Evolutionary conservation across 1,140 invertebrate species (phyloP).

Genomic region (Hydropsyche tenuis): DNA sequence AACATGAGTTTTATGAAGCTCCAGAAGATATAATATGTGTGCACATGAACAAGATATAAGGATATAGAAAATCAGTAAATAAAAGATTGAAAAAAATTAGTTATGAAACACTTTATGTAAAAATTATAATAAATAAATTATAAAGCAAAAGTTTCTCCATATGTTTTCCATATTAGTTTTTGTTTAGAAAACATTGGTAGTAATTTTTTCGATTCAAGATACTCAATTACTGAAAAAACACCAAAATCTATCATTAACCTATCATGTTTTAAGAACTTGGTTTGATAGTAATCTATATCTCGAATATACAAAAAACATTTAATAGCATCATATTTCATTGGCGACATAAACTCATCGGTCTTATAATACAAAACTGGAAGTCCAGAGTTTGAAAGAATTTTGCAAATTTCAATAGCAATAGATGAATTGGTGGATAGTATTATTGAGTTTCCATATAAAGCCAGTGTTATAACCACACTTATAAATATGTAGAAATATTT

Average conservation of each 20-base stretch:
- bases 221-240: background rate
- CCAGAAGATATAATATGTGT: slow-evolving; percentile 83
- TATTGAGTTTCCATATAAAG: slow-evolving; percentile 43
- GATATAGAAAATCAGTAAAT: slow-evolving; percentile 61
- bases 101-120: too few relatives aligned
- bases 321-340: background rate
- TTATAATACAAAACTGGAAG: slow-evolving; percentile 32
- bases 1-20: slow-evolving; percentile 84
- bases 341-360: background rate
- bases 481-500: background rate
- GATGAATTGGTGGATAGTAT: slow-evolving; percentile 20
- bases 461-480: slow-evolving; percentile 10
- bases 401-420: slow-evolving; percentile 30
- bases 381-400: slow-evolving; percentile 35
- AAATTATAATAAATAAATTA: slow-evolving; percentile 29
- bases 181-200: slow-evolving; percentile 12
- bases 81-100: background rate
- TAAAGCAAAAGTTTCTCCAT: slow-evolving; percentile 45
- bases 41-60: slow-evolving; percentile 77
- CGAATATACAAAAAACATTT: background rate
- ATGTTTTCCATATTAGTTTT: slow-evolving; percentile 46
- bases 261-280: too few relatives aligned
- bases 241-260: too few relatives aligned
- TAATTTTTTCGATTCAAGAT: slow-evolving; percentile 16
- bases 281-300: too few relatives aligned